phyloP scores from a whole-genome alignment of 2,888 invertebrate genomes.

The Synanthedon andrenaeformis region DNA sequence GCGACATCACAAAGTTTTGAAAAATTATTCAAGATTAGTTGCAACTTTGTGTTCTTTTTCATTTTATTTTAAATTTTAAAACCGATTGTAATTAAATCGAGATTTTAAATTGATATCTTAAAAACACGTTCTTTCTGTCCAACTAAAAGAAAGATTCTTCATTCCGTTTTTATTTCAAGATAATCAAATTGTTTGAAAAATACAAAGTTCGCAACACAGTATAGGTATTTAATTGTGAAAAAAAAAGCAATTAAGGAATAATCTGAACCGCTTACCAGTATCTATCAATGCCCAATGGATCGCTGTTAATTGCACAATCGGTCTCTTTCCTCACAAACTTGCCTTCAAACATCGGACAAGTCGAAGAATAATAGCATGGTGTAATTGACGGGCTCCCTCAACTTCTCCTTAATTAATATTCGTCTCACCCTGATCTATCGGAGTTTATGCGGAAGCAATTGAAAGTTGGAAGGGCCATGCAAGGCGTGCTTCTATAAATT shows the following conservation, averaged over 20 bases:
- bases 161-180: no score
- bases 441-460: conserved; percentile 21
- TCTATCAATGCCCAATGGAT: conserved; percentile 9
- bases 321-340: conserved; percentile 9
- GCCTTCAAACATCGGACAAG: conserved; percentile 19
- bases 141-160: no score
- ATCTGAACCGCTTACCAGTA: conserved; percentile 5
- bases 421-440: conserved; percentile 27
- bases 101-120: no score
- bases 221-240: not conserved
- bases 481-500: not conserved
- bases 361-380: conserved; percentile 35
- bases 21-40: no score
- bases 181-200: no score
- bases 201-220: no score
- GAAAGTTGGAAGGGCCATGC: conserved; percentile 1
- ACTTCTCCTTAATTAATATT: conserved; percentile 44
- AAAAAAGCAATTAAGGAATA: conserved; percentile 4
- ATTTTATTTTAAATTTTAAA: no score
- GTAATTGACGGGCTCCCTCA: conserved; percentile 36
- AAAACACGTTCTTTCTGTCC: no score
- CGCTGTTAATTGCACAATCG: conserved; percentile 13
- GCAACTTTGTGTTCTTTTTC: no score
- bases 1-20: no score
- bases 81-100: no score